Evolutionary conservation across 2,888 invertebrate species (phyloP), one percentile per base, ranked within the genome.

Genomic region (Polydesmus complanatus): DNA sequence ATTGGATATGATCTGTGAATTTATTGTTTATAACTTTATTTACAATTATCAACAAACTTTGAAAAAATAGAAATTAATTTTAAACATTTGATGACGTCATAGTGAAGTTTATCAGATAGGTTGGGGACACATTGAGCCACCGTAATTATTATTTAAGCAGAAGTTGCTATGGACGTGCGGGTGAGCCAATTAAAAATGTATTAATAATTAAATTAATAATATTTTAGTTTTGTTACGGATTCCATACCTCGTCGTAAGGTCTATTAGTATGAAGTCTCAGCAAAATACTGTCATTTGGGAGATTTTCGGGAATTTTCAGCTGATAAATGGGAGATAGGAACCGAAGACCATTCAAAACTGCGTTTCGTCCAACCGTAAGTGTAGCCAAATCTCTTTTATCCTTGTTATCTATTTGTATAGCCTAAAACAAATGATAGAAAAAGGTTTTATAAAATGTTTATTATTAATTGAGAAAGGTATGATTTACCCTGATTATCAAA

Each of bases 341-440:
- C 66, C 80, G 79, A 61, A 85, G 78, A 47, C 78, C 67, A 66
- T 74, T 65, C 64, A 78, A 76, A 52, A 78, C 75, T 21, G 79
- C 77, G 63, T 79, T 79, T 54, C 79, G 78, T 58, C 79, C 77
- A 48, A 91, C 78, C 18, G 85, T 81, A 59, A 93, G 78, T 0
- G 92, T 91, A 1, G 88, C 85, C 63, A 93, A 77, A 0, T 92
- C 88, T 73, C 90, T 90, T 58, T 90, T 82, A 76, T 92, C 92
- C 0, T 85, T 78, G 78, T 93, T 93, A 75, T 93, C 90, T 63
- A 83, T 78, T 71, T 88, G 88, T 1, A 83, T 85, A 8, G 86
- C 87, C 81, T 86, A 75, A 1, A 67, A 63, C 11, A 56, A 26
- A 21, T 48, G 2, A 19, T 11, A 55, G 25, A 22, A 22, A 25